Evolutionary conservation across 2,797 vertebrate genomes (phyloP).

Genomic region (Pantherophis alleghaniensis): DNA sequence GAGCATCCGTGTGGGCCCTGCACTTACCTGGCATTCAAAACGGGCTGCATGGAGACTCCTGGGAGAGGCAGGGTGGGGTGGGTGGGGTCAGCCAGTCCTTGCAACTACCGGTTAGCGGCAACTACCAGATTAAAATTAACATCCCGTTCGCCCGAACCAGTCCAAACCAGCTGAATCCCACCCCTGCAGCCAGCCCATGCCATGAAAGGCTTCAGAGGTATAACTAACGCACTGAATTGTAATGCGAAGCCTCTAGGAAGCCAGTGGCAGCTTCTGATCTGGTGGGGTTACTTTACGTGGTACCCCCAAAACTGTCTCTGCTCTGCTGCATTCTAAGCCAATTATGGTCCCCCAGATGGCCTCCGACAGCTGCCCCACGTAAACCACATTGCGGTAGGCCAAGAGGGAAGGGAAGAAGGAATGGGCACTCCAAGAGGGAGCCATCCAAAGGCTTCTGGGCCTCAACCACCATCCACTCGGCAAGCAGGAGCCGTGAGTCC

Average conservation of each 20-base stretch:
- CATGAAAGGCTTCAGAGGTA: neutral
- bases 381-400: neutral
- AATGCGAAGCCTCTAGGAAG: neutral
- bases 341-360: neutral
- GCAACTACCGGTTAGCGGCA: too few species aligned
- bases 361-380: neutral
- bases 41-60: too few species aligned
- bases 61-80: too few species aligned
- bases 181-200: neutral
- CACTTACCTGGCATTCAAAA: too few species aligned
- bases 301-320: neutral
- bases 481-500: neutral
- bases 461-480: accelerated
- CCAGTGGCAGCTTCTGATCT: neutral
- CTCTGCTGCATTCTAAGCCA: neutral
- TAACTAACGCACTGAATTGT: neutral
- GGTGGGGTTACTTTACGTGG: neutral
- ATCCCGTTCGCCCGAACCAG: too few species aligned
- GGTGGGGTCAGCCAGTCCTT: too few species aligned
- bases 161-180: too few species aligned
- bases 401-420: neutral
- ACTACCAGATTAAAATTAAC: too few species aligned
- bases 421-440: too few species aligned
- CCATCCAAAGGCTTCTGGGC: too few species aligned
- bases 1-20: too few species aligned